Evolutionary conservation across 2,797 vertebrate species (phyloP).

Genomic region (Hyperoplus lanceolatus): DNA sequence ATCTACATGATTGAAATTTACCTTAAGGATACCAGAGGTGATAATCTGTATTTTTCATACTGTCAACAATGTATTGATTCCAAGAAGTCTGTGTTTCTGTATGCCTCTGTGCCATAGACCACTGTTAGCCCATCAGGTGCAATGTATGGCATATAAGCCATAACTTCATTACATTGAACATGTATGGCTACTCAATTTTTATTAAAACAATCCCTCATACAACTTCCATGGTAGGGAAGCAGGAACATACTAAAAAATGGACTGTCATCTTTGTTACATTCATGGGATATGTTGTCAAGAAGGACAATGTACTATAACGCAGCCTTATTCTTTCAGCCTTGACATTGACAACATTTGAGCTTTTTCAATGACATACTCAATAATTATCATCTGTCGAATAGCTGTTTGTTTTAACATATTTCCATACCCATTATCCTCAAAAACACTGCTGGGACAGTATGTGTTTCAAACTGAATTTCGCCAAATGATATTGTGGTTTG

Average conservation of each 20-base stretch:
- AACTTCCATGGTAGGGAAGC: neutral
- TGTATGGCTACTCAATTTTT: neutral
- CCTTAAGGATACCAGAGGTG: neutral
- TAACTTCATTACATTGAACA: neutral
- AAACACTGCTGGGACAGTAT: neutral
- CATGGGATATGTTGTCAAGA: neutral
- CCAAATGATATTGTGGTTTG: slow-evolving; percentile 25
- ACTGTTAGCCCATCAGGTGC: too few species aligned
- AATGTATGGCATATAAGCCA: neutral
- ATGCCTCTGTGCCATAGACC: neutral
- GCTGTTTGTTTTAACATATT: neutral
- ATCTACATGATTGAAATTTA: slow-evolving; percentile 7
- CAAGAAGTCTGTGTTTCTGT: neutral
- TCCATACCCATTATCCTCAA: slow-evolving; percentile 3
- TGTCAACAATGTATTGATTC: neutral
- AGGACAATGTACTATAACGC: neutral
- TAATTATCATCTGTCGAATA: neutral
- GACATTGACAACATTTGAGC: neutral
- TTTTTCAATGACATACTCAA: neutral
- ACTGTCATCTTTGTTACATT: neutral
- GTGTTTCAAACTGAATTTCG: slow-evolving; percentile 45
- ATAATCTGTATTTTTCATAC: neutral
- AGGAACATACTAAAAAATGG: neutral
- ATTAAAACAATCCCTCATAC: neutral
- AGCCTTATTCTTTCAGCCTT: neutral